Percentiles rank a stretch among this genome's conserved stretches.
phyloP scores from a whole-genome alignment of 2,113 vertebrate genomes.

The Henicopernis longicauda region DNA sequence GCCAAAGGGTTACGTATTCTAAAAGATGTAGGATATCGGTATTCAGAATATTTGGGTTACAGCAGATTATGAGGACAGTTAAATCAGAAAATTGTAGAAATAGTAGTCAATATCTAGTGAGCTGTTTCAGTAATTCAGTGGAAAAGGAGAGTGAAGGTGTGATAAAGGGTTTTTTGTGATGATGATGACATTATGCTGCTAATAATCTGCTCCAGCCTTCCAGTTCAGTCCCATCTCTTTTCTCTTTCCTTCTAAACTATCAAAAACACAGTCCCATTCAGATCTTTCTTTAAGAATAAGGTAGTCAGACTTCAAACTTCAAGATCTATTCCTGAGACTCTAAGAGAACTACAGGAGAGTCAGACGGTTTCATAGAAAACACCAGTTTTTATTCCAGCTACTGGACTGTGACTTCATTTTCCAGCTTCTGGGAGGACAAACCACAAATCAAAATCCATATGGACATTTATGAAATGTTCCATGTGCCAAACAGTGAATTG shows the following conservation, averaged over 20 bases:
- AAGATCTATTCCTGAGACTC: neutral
- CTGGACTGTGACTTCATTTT: neutral
- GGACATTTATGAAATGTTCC: neutral
- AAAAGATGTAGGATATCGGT: neutral
- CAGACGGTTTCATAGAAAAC: neutral
- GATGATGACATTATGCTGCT: neutral
- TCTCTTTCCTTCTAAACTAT: neutral
- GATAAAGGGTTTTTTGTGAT: neutral
- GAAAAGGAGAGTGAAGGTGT: neutral
- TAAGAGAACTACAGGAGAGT: neutral
- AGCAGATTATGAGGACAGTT: neutral
- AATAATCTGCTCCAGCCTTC: neutral
- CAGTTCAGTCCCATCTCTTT: neutral
- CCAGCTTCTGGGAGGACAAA: neutral
- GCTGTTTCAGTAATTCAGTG: neutral
- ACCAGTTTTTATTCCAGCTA: neutral
- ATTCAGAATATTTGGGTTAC: neutral
- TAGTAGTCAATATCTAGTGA: neutral
- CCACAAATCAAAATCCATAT: neutral
- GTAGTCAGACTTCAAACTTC: neutral
- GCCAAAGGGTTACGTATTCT: neutral
- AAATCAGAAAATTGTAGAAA: neutral
- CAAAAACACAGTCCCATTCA: neutral
- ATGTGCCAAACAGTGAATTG: neutral
- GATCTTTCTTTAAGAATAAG: neutral